A percentile compares a stretch with the other conserved stretches of the same genome.
Conservation (phyloP, 2,113 vertebrate genomes). For the Pavo muticus region DNA sequence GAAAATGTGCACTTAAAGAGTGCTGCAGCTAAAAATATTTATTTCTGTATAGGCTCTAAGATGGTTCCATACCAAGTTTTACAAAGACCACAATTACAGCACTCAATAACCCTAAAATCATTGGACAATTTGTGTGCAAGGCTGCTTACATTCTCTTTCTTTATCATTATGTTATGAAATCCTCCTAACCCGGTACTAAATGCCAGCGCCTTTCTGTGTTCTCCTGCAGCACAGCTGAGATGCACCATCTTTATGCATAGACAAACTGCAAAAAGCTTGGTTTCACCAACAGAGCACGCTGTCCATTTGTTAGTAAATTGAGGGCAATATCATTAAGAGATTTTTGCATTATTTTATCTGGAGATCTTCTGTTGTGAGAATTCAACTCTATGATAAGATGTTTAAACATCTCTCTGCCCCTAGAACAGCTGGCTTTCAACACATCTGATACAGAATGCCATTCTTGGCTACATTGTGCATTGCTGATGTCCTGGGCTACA, state of each 20-base stretch:
- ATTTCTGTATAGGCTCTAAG: neutral
- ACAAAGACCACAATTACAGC: neutral
- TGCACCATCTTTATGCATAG: neutral
- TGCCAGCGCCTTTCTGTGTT: neutral
- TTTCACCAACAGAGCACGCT: slow-evolving; percentile 45
- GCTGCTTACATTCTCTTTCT: neutral
- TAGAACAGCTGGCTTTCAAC: neutral
- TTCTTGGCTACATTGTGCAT: slow-evolving; percentile 12
- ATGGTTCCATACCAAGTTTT: neutral
- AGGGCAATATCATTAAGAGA: neutral
- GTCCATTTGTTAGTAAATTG: neutral
- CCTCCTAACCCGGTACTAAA: neutral
- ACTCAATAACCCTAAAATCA: neutral
- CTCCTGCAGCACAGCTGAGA: neutral
- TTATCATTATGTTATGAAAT: neutral
- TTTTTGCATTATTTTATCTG: neutral
- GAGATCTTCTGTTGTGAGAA: neutral
- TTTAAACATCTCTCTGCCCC: slow-evolving; percentile 28
- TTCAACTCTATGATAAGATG: neutral
- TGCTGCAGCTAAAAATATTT: neutral
- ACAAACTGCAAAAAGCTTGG: neutral
- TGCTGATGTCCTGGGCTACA: neutral
- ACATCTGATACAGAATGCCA: slow-evolving; percentile 36
- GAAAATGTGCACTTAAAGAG: neutral
- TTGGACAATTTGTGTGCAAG: neutral